Evolutionary conservation across 2,797 vertebrate species (phyloP).

Genomic region (Sebastes variabilis): DNA sequence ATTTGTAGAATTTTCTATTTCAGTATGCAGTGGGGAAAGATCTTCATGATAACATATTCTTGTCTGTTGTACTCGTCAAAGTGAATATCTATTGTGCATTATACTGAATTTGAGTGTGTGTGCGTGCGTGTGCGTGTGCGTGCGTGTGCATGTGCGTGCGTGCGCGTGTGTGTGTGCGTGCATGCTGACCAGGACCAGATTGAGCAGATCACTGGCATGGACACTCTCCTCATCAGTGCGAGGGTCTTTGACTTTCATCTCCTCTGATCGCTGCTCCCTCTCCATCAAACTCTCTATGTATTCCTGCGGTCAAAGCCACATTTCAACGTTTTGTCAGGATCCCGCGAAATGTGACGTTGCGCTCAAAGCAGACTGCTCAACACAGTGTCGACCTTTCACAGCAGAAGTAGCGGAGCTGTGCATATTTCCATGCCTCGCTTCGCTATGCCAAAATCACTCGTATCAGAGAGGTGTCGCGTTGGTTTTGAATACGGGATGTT

Average conservation of each 20-base stretch:
- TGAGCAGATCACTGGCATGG: conserved; percentile 80
- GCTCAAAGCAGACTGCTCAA: neutral
- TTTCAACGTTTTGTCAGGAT: neutral
- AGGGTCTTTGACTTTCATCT: conserved; percentile 86
- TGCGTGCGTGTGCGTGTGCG: neutral
- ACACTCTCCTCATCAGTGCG: conserved; percentile 80
- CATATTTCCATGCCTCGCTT: no score
- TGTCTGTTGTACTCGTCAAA: neutral
- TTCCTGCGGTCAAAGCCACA: conserved; percentile 74
- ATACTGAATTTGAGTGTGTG: neutral
- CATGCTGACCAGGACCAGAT: conserved; percentile 81
- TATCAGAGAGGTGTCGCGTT: neutral
- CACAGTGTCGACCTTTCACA: neutral
- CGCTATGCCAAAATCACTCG: neutral
- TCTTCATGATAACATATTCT: neutral
- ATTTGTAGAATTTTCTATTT: neutral
- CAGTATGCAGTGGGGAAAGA: neutral
- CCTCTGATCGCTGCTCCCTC: conserved; percentile 80
- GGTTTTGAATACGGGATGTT: neutral
- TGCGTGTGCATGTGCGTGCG: neutral
- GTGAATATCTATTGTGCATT: neutral
- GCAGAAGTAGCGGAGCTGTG: neutral
- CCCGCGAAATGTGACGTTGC: no score
- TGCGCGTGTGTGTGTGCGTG: neutral
- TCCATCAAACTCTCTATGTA: conserved; percentile 87